Conservation (phyloP, 2,797 vertebrate genomes). For the Fistularia commersonii region DNA sequence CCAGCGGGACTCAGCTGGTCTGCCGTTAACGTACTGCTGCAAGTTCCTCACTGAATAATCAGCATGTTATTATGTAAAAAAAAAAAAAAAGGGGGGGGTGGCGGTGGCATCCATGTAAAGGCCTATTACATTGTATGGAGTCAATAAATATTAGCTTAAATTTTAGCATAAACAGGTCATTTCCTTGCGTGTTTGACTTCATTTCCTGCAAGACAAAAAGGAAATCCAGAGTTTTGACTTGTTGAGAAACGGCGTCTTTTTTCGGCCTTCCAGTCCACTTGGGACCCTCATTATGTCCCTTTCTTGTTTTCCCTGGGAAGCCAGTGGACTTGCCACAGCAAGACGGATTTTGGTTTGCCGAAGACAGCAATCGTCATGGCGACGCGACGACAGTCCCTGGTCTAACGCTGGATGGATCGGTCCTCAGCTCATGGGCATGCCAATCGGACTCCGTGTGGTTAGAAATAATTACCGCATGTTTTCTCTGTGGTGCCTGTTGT, state of each 20-base stretch:
- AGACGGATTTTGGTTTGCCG: too few relatives aligned
- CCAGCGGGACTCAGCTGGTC: slow-evolving; percentile 31
- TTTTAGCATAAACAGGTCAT: slow-evolving; percentile 49
- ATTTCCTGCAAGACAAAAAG: slow-evolving; percentile 44
- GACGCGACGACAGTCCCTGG: too few relatives aligned
- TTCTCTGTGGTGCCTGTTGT: too few relatives aligned
- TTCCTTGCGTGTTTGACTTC: slow-evolving; percentile 42
- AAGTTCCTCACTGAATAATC: slow-evolving; percentile 40
- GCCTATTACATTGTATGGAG: slow-evolving; percentile 16
- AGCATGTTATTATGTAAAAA: slow-evolving; percentile 24
- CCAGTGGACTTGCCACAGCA: too few relatives aligned
- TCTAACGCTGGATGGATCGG: too few relatives aligned
- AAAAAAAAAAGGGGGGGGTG: background rate
- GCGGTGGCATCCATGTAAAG: slow-evolving; percentile 11
- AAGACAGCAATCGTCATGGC: too few relatives aligned
- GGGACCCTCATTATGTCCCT: too few relatives aligned
- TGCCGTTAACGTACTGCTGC: slow-evolving; percentile 1
- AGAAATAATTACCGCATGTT: too few relatives aligned
- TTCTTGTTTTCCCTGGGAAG: too few relatives aligned
- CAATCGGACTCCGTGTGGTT: too few relatives aligned
- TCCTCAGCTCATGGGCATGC: too few relatives aligned
- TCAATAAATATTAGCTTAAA: slow-evolving; percentile 54
- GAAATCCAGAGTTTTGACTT: background rate
- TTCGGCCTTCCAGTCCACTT: too few relatives aligned
- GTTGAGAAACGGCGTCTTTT: background rate